Evolutionary conservation across 2,113 vertebrate species (phyloP).

Genomic region (Hemichromis elongatus): DNA sequence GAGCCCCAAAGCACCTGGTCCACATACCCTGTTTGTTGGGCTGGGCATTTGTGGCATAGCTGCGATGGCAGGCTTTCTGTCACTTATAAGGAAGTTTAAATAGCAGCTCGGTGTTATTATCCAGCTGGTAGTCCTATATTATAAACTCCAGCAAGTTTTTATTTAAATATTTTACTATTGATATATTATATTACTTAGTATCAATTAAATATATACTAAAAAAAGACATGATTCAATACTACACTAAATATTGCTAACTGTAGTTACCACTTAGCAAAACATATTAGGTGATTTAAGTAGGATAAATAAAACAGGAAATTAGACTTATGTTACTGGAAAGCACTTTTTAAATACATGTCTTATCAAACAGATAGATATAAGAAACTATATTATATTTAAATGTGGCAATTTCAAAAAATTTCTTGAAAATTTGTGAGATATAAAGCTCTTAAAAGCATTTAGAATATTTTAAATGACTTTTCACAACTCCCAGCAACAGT

Average conservation of each 20-base stretch:
- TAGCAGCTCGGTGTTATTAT: not conserved
- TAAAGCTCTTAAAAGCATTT: not conserved
- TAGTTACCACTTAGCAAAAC: no score
- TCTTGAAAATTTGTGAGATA: not conserved
- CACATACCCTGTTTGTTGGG: slow-evolving; percentile 27
- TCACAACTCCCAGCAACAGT: not conserved
- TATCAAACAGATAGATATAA: not conserved
- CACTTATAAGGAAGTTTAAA: not conserved
- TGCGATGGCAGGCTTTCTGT: not conserved
- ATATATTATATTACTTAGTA: not conserved
- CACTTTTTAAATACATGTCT: not conserved
- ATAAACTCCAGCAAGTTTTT: not conserved
- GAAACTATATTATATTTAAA: not conserved
- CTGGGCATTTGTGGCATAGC: slow-evolving; percentile 22
- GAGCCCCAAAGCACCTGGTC: slow-evolving; percentile 55
- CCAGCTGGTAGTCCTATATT: not conserved
- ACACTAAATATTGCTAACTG: not conserved
- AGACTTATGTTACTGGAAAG: no score
- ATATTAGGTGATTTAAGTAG: no score
- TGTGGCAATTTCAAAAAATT: not conserved
- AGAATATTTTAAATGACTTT: not conserved
- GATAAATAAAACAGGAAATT: no score
- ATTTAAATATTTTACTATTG: not conserved
- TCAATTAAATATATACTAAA: not conserved
- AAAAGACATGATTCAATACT: not conserved